Base-by-base conservation (phyloP, 1,140 invertebrate genomes). In the Orius insidiosus region DNA sequence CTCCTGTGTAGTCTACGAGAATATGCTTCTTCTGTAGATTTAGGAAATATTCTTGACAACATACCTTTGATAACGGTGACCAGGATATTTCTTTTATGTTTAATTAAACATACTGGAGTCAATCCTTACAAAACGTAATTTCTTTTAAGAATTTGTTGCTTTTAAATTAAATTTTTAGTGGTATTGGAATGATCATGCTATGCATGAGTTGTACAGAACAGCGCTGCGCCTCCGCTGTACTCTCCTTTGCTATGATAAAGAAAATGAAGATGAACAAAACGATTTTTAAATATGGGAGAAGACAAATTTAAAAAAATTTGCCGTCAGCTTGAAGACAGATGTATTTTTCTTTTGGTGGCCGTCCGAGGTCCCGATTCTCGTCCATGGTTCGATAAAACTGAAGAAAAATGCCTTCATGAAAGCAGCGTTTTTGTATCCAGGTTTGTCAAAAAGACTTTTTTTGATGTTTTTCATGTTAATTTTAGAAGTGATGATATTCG, bases 91-190 rank as follows among this genome's bases (percentile, higher is more conserved):
- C 53, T 75, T 15, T 62, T 70, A n/a, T 63, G 65, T 6, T 53
- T 72, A 10, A 53, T 75, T 3, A 71, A 69, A 53, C 70, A 74
- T 45, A 67, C 66, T 11, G 67, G 67, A 8, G 53, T 67, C 5
- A 51, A 51, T 24, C 49, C 49, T 38, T 47, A 38, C 33, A 35
- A 15, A 15, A 51, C 16, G 49, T 51, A 18, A 33, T 18, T 49
- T 10, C n/a, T 6, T 45, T 7, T n/a, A n/a, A n/a, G n/a, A n/a
- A 35, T 14, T 16, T n/a, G 8, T 36, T 36, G 9, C 3, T 36
- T 36, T 9, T 36, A 11, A 36, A 36, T 9, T 36, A 24, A 24
- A 24, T n/a, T 47, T 45, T 11, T 18, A 51, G 49, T 19, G 46
- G 38, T 19, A 44, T 35, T 51, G 49, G 49, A 45, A 34, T 39